Percentiles rank a stretch among this genome's conserved stretches.
These are phyloP conservation scores for Hirtodrosophila histrioides DNA, from an alignment of 2,888 invertebrate genomes.

Conservation along the genomic window DNA sequence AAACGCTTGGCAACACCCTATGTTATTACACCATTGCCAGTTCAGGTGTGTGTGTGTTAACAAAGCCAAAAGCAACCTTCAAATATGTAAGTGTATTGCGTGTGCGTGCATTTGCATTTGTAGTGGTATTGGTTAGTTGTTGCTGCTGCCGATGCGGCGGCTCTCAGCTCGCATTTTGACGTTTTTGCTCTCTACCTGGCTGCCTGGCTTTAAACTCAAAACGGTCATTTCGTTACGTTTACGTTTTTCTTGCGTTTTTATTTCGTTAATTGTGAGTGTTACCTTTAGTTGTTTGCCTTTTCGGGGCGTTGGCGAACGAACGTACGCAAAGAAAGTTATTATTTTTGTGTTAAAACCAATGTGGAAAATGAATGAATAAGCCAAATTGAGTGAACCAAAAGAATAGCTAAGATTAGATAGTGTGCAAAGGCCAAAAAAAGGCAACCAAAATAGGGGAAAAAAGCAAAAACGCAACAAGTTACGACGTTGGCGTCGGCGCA, in stretches of 20 bases:
- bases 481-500: slow-evolving; percentile 30
- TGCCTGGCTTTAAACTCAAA: slow-evolving; percentile 61
- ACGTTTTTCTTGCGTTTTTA: slow-evolving; percentile 60
- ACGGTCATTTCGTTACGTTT: slow-evolving; percentile 76
- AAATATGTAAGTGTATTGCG: slow-evolving; percentile 21
- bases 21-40: too few relatives aligned
- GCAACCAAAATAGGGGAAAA: slow-evolving; percentile 11
- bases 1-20: too few relatives aligned
- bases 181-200: slow-evolving; percentile 37
- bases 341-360: slow-evolving; percentile 6
- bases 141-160: slow-evolving; percentile 20
- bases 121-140: slow-evolving; percentile 47
- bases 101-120: slow-evolving; percentile 31
- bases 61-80: slow-evolving; percentile 44
- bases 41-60: slow-evolving; percentile 35
- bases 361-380: slow-evolving; percentile 21
- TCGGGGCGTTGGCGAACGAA: slow-evolving; percentile 71
- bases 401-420: slow-evolving; percentile 59
- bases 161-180: slow-evolving; percentile 51
- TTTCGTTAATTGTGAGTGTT: slow-evolving; percentile 33
- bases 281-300: slow-evolving; percentile 36
- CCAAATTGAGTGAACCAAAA: slow-evolving; percentile 24
- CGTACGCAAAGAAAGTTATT: slow-evolving; percentile 52
- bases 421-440: slow-evolving; percentile 41
- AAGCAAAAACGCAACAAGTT: slow-evolving; percentile 53